Conservation (phyloP, 2,113 vertebrate species). For the Elanoides forficatus region DNA sequence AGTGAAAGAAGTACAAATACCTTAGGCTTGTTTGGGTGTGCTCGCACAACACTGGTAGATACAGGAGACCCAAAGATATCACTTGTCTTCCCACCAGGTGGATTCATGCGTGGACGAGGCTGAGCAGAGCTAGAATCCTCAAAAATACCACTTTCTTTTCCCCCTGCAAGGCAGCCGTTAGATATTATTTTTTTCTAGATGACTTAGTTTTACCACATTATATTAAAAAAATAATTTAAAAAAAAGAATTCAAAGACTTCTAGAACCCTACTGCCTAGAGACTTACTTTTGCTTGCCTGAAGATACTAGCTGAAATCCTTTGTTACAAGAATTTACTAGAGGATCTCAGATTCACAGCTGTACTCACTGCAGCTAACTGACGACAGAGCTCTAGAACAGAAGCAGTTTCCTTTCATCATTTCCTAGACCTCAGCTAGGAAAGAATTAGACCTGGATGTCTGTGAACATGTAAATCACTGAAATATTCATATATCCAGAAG, state of each 20-base stretch:
- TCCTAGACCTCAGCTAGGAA: neutral
- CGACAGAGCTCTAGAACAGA: neutral
- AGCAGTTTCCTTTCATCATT: neutral
- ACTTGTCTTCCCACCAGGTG: conserved; percentile 79
- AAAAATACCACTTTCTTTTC: conserved; percentile 88
- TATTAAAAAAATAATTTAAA: neutral
- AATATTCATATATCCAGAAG: neutral
- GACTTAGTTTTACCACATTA: neutral
- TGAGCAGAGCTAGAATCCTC: conserved; percentile 72
- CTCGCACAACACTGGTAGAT: conserved; percentile 53
- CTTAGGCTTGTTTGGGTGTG: conserved; percentile 94
- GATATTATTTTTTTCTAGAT: neutral
- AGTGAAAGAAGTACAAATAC: conserved; percentile 56
- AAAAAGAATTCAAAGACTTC: neutral
- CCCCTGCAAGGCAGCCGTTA: conserved; percentile 62
- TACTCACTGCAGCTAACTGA: neutral
- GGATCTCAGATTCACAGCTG: neutral
- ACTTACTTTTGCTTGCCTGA: neutral
- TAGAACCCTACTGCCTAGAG: neutral
- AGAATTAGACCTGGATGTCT: neutral
- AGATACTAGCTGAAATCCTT: neutral
- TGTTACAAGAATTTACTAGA: neutral
- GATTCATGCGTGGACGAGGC: conserved; percentile 70
- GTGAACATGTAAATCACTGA: neutral
- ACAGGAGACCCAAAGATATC: conserved; percentile 83